Evolutionary conservation across 1,140 invertebrate genomes (phyloP), one percentile per base, ranked within the genome.

Genomic region (Sycophaga agraensis): DNA sequence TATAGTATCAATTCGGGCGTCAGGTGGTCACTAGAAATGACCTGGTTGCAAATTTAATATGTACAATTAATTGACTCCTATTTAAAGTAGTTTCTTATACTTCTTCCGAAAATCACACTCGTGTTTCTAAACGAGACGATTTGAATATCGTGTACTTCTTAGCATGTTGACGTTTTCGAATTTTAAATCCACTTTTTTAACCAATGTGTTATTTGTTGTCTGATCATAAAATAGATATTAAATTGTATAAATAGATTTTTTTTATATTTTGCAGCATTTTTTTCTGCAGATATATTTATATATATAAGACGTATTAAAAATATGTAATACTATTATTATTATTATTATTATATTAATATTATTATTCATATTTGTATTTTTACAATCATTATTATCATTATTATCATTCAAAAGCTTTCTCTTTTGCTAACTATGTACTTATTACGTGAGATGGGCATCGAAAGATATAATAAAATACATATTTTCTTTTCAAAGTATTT

Each of bases 121-220:
- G 55, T 58, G 45, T 34, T 58, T 48, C 43, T 48, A 31, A 48
- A 58, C 22, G 9, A 48, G 34, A 40, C 45, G 6, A 19, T 24
- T 50, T 28, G 5, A n/a, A 34, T 26, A 28, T 58, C 55, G 55
- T 48, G 45, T 48, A 39, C 45, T 73, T 70, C 63, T 67, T 68
- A 68, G 68, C 67, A 69, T 73, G 76, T 78, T 78, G 68, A 78
- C 74, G 76, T 77, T 77, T 78, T 74, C 60, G 71, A 78, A 77
- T 74, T 77, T 73, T 78, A 78, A 77, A 73, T 66, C 67, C 60
- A 71, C 59, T 71, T 75, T 75, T 76, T 73, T 74, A 70, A 65
- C 63, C 69, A 49, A 58, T 39, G 34, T 74, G 73, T 75, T 77
- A 76, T 61, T 74, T 77, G 72, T 77, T 77, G 64, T 72, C 62